These are phyloP conservation scores for Chinchilla lanigera DNA, from an alignment of 2,113 vertebrate species.

Conservation along the genomic window DNA sequence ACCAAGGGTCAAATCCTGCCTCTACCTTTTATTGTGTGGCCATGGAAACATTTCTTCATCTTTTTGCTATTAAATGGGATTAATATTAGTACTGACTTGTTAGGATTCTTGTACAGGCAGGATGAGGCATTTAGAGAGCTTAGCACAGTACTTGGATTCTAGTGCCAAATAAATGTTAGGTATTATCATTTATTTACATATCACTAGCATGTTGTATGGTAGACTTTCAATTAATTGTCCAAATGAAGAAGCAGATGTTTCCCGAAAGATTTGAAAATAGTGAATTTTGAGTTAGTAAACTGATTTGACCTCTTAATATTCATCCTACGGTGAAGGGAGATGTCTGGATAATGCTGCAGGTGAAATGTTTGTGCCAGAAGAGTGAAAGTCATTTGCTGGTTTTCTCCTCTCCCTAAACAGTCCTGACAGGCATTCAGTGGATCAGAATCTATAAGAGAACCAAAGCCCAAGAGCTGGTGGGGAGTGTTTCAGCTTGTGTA, in stretches of 20 bases:
- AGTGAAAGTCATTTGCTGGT: background rate
- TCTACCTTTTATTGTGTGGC: background rate
- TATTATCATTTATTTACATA: conserved; percentile 24
- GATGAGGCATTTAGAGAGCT: conserved; percentile 7
- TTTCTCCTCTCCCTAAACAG: conserved; percentile 2
- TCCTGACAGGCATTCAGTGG: background rate
- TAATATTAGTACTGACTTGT: background rate
- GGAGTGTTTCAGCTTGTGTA: background rate
- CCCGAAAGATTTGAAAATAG: background rate
- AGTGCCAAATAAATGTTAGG: background rate
- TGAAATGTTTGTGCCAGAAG: conserved; percentile 14
- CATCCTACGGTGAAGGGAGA: background rate
- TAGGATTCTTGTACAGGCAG: background rate
- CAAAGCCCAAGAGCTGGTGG: conserved; percentile 17
- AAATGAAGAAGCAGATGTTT: background rate
- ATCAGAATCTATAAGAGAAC: conserved; percentile 9
- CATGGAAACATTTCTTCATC: background rate
- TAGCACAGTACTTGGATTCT: background rate
- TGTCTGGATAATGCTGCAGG: background rate
- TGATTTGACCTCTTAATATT: conserved; percentile 23
- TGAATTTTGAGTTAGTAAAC: conserved; percentile 29
- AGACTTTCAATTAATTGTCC: background rate
- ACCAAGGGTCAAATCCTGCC: background rate
- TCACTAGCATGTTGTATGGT: background rate
- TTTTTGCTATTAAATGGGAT: conserved; percentile 13